phyloP scores from a whole-genome alignment of 64 coral and sea anemone genomes.

The Montipora capricornis region DNA sequence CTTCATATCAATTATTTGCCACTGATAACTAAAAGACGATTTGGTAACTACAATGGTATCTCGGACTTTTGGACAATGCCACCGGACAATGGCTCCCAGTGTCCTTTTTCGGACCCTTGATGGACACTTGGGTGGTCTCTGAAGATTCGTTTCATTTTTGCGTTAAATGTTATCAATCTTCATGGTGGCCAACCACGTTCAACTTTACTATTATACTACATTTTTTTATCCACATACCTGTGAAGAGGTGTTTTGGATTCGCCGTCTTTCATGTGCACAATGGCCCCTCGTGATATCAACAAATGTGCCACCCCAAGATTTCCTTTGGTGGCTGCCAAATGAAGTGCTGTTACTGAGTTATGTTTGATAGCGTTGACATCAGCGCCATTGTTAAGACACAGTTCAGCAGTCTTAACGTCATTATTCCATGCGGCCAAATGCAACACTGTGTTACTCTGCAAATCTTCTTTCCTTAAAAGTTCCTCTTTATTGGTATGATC shows the following conservation, averaged over 20 bases:
- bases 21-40: no score
- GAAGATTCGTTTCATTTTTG: no score
- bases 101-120: no score
- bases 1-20: no score
- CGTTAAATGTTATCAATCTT: no score
- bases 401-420: constrained; percentile 18
- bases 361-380: constrained; percentile 7
- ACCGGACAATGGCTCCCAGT: no score
- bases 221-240: not conserved
- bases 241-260: constrained; percentile 54
- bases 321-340: constrained; percentile 13
- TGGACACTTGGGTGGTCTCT: no score
- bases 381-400: constrained; percentile 14
- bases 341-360: not conserved
- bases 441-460: constrained; percentile 20
- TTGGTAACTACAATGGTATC: no score
- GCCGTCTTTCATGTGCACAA: constrained; percentile 22
- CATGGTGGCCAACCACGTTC: no score
- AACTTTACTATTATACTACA: not conserved
- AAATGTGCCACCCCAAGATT: constrained; percentile 38
- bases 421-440: constrained; percentile 44
- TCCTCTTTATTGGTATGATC: constrained; percentile 1
- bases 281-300: constrained; percentile 1
- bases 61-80: no score
- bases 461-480: not conserved